Percentiles rank a stretch among this genome's conserved stretches.
phyloP scores from a whole-genome alignment of 2,113 vertebrate species.

The Myrmophylax atrothorax region DNA sequence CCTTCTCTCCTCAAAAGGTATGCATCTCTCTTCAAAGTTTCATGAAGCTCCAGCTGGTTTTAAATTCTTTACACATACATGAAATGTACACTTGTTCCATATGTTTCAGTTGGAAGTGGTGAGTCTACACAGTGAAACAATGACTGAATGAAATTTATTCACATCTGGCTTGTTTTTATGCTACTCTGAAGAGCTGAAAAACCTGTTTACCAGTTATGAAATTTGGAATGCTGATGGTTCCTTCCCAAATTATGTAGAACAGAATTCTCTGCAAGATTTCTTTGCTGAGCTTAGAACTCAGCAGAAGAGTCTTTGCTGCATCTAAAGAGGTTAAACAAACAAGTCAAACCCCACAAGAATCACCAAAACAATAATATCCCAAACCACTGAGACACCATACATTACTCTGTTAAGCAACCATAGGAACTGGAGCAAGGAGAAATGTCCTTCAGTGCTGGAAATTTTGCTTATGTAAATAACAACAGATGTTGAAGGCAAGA shows the following conservation, averaged over 20 bases:
- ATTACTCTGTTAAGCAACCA: not conserved
- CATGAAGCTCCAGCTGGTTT: not conserved
- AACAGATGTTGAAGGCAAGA: not conserved
- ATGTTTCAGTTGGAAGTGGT: not conserved
- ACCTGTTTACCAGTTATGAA: not conserved
- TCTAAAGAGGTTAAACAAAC: not conserved
- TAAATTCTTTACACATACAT: not conserved
- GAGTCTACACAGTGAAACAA: not conserved
- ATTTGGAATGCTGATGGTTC: not conserved
- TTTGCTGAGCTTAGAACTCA: not conserved
- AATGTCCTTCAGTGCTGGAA: not conserved
- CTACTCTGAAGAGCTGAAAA: not conserved
- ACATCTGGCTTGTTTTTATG: not conserved
- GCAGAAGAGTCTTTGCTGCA: not conserved
- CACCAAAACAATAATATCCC: no score
- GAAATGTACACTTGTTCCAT: not conserved
- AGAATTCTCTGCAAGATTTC: not conserved
- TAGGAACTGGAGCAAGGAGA: accelerated
- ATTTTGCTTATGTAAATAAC: not conserved
- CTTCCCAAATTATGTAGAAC: not conserved
- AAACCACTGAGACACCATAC: not conserved
- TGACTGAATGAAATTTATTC: not conserved
- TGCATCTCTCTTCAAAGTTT: accelerated
- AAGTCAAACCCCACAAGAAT: not conserved
- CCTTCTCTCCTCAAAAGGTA: not conserved